Conservation (phyloP, 1,140 invertebrate species). For the Heterodera carotae region DNA sequence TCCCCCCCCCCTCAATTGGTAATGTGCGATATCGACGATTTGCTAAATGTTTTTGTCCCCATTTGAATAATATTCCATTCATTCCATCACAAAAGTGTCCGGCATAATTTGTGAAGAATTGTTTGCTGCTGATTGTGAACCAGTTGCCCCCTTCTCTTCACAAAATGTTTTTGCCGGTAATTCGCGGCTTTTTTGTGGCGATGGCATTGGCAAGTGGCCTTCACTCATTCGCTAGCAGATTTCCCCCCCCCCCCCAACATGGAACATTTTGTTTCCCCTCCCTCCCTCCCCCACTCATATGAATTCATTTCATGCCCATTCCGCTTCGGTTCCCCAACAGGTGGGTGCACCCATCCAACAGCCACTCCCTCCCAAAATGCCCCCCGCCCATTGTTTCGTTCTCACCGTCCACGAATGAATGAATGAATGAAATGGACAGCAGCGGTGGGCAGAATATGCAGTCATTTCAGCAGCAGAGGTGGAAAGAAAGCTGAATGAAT, state of each 20-base stretch:
- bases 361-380: too few species aligned
- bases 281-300: neutral
- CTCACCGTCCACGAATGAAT: neutral
- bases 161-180: neutral
- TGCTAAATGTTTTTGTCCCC: neutral
- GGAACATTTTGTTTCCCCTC: neutral
- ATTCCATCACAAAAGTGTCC: neutral
- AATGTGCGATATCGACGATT: neutral
- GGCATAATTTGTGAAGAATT: constrained; percentile 2
- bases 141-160: neutral
- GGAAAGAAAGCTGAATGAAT: neutral
- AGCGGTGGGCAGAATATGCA: neutral
- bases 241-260: neutral
- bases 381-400: neutral
- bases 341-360: neutral
- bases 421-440: neutral
- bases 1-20: neutral
- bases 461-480: neutral
- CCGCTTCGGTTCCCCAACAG: neutral
- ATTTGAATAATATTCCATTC: neutral
- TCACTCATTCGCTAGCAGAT: neutral
- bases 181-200: neutral
- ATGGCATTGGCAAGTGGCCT: neutral
- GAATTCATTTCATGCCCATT: neutral
- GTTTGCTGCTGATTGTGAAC: neutral